Evolutionary conservation across 1,140 invertebrate genomes (phyloP), one percentile per base, ranked within the genome.

Genomic region (Drosophila setifemur): DNA sequence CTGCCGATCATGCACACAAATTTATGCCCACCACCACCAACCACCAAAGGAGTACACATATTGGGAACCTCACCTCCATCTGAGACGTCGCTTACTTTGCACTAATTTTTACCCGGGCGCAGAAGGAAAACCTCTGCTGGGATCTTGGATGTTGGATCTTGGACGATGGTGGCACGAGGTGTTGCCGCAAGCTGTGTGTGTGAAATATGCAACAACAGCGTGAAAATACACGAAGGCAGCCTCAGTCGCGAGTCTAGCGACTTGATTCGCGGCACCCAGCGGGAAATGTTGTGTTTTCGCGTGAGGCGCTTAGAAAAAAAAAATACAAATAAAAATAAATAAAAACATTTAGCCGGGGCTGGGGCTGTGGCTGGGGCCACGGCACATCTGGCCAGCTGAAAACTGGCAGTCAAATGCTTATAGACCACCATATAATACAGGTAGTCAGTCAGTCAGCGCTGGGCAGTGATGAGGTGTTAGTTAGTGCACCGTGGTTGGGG

Each of bases 1-100:
- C 81, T 81, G 81, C 82, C 81, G 82, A 86, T 86, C 81, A 86
- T 87, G 81, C 81, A 87, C 82, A 87, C 72, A 81, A 86, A 75
- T 86, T 86, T 86, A 86, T 81, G 75, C 81, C 58, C 75, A 69
- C 49, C 47, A 67, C 72, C 50, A 67, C 55, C 55, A 48, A 67
- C 54, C 39, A 21, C 21, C 21, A 19, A 31, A 1, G 9, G 29
- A 11, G 19, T 43, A 63, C 31, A 26, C 7, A 40, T n/a, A 26
- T 28, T 43, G 23, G 33, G 39, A 55, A 43, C 52, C 50, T 50
- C 48, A 55, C 45, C 47, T 23, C 39, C 35, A 44, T 47, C 54
- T 31, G 16, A 25, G 52, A 64, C 69, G 45, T 57, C 39, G 55
- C 49, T 73, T 69, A 76, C 55, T 81, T 81, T 86, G 81, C 72